These are phyloP conservation scores for Pyrocoelia pectoralis DNA, from an alignment of 2,888 invertebrate genomes.

Conservation along the genomic window DNA sequence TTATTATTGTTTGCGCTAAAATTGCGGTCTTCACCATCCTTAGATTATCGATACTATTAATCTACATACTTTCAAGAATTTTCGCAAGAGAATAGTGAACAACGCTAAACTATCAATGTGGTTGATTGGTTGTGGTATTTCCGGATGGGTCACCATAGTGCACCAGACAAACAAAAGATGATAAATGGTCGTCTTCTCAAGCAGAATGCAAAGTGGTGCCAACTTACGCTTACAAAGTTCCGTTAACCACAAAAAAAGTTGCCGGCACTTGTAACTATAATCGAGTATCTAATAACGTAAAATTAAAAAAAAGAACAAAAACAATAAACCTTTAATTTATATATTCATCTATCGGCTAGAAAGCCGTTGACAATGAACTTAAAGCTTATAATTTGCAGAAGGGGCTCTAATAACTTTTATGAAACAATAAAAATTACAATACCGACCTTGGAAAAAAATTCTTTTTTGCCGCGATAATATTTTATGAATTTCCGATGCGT, in stretches of 20 bases:
- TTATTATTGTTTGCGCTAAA: too few species aligned
- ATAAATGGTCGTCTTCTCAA: too few species aligned
- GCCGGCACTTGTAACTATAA: neutral
- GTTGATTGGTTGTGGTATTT: too few species aligned
- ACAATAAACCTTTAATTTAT: neutral
- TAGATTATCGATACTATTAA: too few species aligned
- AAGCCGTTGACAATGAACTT: neutral
- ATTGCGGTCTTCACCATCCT: too few species aligned
- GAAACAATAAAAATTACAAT: conserved; percentile 10
- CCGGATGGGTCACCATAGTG: too few species aligned
- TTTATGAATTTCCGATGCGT: conserved; percentile 33
- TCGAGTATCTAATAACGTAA: neutral
- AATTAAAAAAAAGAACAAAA: neutral
- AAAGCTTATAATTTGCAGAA: too few species aligned
- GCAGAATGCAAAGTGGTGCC: too few species aligned
- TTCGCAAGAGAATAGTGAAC: too few species aligned
- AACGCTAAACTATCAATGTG: too few species aligned
- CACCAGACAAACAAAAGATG: too few species aligned
- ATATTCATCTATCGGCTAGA: neutral
- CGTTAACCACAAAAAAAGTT: neutral
- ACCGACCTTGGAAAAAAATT: conserved; percentile 22
- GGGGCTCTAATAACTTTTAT: neutral
- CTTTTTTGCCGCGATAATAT: conserved; percentile 24
- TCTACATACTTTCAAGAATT: too few species aligned
- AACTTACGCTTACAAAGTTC: neutral